Percentiles rank a stretch among this genome's conserved stretches.
These are phyloP conservation scores for Scaptomyza graminum DNA, from an alignment of 1,140 invertebrate species.

Conservation along the genomic window DNA sequence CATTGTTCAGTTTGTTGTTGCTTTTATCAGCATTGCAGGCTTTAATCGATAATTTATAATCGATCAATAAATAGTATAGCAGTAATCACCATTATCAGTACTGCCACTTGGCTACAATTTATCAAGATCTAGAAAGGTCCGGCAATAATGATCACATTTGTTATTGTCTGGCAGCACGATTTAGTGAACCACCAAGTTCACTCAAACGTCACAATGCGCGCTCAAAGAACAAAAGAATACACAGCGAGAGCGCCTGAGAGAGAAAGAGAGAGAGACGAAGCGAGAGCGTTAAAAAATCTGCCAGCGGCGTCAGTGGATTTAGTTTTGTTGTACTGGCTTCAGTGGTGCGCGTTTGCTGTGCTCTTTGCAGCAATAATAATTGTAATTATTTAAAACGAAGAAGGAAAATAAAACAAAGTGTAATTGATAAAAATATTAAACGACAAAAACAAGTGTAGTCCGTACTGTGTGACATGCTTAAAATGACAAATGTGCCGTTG, in stretches of 20 bases:
- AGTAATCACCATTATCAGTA: slow-evolving; percentile 2
- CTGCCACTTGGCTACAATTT: slow-evolving; percentile 11
- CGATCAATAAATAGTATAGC: not conserved
- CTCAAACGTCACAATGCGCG: slow-evolving; percentile 19
- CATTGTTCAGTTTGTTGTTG: slow-evolving; percentile 38
- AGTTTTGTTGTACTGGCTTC: slow-evolving; percentile 57
- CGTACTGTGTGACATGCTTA: slow-evolving; percentile 48
- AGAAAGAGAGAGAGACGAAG: slow-evolving; percentile 23
- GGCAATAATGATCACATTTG: slow-evolving; percentile 43
- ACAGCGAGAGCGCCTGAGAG: slow-evolving; percentile 36
- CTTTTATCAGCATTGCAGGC: not conserved
- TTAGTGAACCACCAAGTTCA: slow-evolving; percentile 31
- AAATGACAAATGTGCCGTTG: slow-evolving; percentile 68
- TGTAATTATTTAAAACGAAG: slow-evolving; percentile 33
- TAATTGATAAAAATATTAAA: slow-evolving; percentile 45
- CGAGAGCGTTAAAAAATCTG: slow-evolving; percentile 50
- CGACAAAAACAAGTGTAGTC: slow-evolving; percentile 15
- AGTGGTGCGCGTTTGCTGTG: slow-evolving; percentile 62
- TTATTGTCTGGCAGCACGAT: slow-evolving; percentile 34
- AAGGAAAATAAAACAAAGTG: slow-evolving; percentile 26
- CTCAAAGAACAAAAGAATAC: slow-evolving; percentile 62
- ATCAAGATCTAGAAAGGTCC: slow-evolving; percentile 23
- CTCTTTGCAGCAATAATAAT: slow-evolving; percentile 46
- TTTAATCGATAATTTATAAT: not conserved
- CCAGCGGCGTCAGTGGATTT: slow-evolving; percentile 82